A percentile compares a stretch with the other conserved stretches of the same genome.
Evolutionary conservation across 1,140 invertebrate genomes (phyloP).

Genomic region (Sarcophaga peregrina): DNA sequence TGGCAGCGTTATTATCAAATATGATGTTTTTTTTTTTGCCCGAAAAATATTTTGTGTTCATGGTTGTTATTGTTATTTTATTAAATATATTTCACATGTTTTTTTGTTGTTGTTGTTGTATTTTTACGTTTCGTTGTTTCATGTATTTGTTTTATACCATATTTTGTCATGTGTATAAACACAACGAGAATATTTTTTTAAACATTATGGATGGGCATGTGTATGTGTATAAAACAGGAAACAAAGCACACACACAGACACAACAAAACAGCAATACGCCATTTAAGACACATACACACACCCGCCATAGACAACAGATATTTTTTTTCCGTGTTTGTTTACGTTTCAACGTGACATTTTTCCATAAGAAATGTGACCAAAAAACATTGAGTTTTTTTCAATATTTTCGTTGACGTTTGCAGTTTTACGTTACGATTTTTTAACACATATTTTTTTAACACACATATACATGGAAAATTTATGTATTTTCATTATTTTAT

Average conservation of each 20-base stretch:
- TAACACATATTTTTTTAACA: slow-evolving; percentile 36
- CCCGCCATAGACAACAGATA: not conserved
- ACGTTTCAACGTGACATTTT: slow-evolving; percentile 34
- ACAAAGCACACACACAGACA: not conserved
- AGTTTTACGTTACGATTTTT: slow-evolving; percentile 50
- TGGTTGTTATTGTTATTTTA: too few relatives aligned
- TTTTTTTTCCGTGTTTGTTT: slow-evolving; percentile 28
- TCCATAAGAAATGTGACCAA: slow-evolving; percentile 30
- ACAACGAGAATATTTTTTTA: slow-evolving; percentile 12
- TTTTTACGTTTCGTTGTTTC: not conserved
- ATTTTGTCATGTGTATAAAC: slow-evolving; percentile 41
- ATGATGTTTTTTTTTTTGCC: too few relatives aligned
- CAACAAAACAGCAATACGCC: not conserved
- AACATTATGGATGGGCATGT: not conserved
- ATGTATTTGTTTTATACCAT: slow-evolving; percentile 39
- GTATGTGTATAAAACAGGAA: not conserved
- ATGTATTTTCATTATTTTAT: not conserved
- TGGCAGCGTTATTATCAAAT: too few relatives aligned
- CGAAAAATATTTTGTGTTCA: too few relatives aligned
- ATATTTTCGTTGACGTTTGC: slow-evolving; percentile 65
- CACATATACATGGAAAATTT: not conserved
- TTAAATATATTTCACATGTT: too few relatives aligned
- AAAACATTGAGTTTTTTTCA: slow-evolving; percentile 2
- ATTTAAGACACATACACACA: not conserved
- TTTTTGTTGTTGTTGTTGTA: not conserved